Evolutionary conservation across 2,797 vertebrate genomes (phyloP).

Genomic region (Hybognathus amarus): DNA sequence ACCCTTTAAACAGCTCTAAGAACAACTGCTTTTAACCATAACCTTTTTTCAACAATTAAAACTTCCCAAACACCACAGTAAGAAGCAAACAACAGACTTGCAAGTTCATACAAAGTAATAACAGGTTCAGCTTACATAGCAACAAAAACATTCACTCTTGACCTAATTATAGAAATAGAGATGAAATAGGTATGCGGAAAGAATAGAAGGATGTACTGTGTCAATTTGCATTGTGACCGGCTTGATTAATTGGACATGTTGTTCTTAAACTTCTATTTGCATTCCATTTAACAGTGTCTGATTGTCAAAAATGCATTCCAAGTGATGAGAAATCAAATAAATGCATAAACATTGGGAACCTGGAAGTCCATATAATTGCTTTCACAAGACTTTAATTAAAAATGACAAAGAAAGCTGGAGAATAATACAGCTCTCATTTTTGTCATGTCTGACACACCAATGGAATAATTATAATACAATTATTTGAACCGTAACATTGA

Average conservation of each 20-base stretch:
- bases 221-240: neutral
- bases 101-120: conserved; percentile 5
- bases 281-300: conserved; percentile 17
- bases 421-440: conserved; percentile 14
- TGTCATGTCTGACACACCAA: neutral
- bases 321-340: conserved; percentile 5
- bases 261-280: neutral
- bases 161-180: conserved; percentile 12
- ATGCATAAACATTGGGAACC: conserved; percentile 1
- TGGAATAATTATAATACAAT: conserved; percentile 31
- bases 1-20: neutral
- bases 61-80: neutral
- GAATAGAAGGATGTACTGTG: neutral
- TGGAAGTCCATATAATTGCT: conserved; percentile 20
- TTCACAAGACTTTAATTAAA: conserved; percentile 34
- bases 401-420: conserved; percentile 25
- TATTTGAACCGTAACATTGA: conserved; percentile 33
- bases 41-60: neutral
- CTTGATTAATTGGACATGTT: conserved; percentile 17
- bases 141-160: neutral
- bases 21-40: neutral
- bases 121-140: neutral
- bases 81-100: conserved; percentile 2
- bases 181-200: neutral
- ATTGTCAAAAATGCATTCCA: conserved; percentile 1